Evolutionary conservation across 2,797 vertebrate species (phyloP).

Genomic region (Carduelis carduelis): DNA sequence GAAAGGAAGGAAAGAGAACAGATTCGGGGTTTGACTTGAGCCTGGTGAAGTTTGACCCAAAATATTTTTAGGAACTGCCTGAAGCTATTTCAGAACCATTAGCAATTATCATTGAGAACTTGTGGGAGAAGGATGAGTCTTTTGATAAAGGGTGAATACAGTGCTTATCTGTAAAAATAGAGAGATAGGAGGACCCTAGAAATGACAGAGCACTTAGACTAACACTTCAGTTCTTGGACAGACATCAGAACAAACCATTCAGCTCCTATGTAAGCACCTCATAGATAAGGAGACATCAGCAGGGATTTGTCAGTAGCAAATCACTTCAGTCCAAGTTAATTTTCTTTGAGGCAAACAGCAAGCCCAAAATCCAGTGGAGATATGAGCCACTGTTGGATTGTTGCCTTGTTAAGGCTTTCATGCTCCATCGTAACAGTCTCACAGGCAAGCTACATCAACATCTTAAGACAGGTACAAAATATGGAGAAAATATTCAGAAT

Average conservation of each 20-base stretch:
- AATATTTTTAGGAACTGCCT: constrained; percentile 2
- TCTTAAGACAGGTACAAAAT: neutral
- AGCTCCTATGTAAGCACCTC: neutral
- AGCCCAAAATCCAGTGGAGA: neutral
- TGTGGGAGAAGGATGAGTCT: neutral
- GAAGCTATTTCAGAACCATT: neutral
- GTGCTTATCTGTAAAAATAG: neutral
- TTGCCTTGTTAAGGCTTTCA: neutral
- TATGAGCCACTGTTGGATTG: accelerated
- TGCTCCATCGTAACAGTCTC: neutral
- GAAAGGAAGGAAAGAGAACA: neutral
- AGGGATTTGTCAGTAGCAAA: neutral
- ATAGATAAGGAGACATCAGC: neutral
- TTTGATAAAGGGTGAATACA: neutral
- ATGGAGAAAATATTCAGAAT: neutral
- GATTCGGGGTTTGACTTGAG: neutral
- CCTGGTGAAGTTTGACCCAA: neutral
- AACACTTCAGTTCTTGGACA: constrained; percentile 10
- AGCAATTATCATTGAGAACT: neutral
- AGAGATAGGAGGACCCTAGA: constrained; percentile 4
- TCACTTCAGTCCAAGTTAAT: neutral
- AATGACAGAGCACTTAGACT: neutral
- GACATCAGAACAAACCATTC: neutral
- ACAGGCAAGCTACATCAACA: neutral
- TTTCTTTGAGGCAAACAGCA: neutral